Base-by-base conservation (phyloP, 2,113 vertebrate genomes). In the Chunga burmeisteri region DNA sequence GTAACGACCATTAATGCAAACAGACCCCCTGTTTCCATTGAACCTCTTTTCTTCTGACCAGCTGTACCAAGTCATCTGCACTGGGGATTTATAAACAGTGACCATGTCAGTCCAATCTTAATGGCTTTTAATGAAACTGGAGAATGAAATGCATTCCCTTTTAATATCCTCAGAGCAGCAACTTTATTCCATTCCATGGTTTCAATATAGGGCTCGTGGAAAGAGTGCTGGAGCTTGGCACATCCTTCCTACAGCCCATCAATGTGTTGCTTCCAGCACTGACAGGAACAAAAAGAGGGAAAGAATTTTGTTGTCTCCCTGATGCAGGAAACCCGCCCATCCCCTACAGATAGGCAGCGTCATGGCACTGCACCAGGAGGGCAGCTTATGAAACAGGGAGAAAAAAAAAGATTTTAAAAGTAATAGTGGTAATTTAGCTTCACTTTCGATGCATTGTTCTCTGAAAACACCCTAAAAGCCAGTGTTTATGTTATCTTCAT, bases 281-380 rank as follows among this genome's bases (percentile, higher is more conserved):
- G 83, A 52, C 94, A 97, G 94, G 91, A 95, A 92, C 77, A 93
- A 79, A 58, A 46, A 88, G 56, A 95, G 87, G 96, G 88, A 96
- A 94, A 94, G 74, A 70, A 92, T 96, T 93, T 42, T 7, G 89
- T 92, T 96, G 85, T 93, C 73, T 78, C 65, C 47, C 38, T 25
- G 59, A 53, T 32, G 59, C 95, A 95, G 96, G 97, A 97, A 97
- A 97, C 94, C 93, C 96, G 81, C 94, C 95, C 96, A 97, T 91
- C 59, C 95, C 92, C 91, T 95, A 62, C 49, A 86, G 81, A 70
- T 75, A 55, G 42, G 78, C 71, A 91, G 71, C 4, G 1, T 38
- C 78, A 75, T 7, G 1, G 56, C 40, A 11, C 80, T 36, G 74
- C 56, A 90, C 20, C 66, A 73, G 72, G 67, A 84, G 52, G 34